Conservation (phyloP, 2,113 vertebrate genomes). For the Chaetura pelagica region DNA sequence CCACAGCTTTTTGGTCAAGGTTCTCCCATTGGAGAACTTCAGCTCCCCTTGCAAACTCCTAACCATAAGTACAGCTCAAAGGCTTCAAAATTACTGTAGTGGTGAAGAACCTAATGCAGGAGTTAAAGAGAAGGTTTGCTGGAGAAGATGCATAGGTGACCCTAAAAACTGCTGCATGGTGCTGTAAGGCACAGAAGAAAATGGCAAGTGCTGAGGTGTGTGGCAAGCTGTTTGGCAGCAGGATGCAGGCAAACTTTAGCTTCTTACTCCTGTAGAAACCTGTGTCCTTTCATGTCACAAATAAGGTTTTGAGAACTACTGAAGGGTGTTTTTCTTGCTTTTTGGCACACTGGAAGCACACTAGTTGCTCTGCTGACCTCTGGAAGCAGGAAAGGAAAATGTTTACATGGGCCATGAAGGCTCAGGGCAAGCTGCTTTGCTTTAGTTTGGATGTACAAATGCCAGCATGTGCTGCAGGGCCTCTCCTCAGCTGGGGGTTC, state of each 20-base stretch:
- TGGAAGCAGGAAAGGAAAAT: not conserved
- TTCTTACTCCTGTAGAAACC: not conserved
- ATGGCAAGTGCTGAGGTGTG: not conserved
- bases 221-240: not conserved
- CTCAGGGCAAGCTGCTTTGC: not conserved
- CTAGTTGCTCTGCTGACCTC: not conserved
- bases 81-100: not conserved
- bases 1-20: not conserved
- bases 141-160: not conserved
- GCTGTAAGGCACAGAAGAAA: not conserved
- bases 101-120: not conserved
- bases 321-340: not conserved
- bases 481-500: fast-evolving
- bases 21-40: not conserved
- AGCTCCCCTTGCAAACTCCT: not conserved
- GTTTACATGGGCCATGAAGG: not conserved
- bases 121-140: not conserved
- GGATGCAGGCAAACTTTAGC: not conserved
- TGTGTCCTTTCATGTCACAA: not conserved
- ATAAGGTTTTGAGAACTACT: not conserved
- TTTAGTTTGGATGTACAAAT: not conserved
- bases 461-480: fast-evolving
- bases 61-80: slow-evolving; percentile 13
- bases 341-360: not conserved
- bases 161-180: not conserved